A percentile compares a stretch with the other conserved stretches of the same genome.
These are phyloP conservation scores for Oryzias celebensis DNA, from an alignment of 2,113 vertebrate species.

Conservation along the genomic window DNA sequence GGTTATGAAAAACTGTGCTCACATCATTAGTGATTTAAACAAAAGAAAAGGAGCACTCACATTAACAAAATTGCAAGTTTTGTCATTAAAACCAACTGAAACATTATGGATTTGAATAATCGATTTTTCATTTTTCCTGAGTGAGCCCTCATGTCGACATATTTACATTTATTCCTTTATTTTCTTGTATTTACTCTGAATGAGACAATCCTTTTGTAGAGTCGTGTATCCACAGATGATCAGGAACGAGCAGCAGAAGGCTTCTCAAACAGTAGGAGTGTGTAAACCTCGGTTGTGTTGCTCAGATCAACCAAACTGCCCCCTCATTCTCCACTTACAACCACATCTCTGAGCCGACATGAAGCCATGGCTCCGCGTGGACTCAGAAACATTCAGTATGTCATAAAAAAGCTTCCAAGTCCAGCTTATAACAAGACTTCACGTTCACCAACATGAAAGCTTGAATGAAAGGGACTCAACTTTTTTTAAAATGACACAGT, in stretches of 20 bases:
- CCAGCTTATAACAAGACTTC: slow-evolving; percentile 12
- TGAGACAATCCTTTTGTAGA: too few species aligned
- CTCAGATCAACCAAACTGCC: slow-evolving; percentile 27
- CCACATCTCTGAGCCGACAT: slow-evolving; percentile 5
- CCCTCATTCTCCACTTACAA: slow-evolving; percentile 30
- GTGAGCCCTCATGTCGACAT: too few species aligned
- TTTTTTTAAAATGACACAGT: not conserved
- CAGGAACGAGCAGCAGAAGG: slow-evolving; percentile 23
- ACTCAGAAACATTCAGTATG: slow-evolving; percentile 7
- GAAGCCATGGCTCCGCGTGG: slow-evolving; percentile 1
- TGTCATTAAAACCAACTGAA: too few species aligned
- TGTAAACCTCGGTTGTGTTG: not conserved
- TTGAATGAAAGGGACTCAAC: slow-evolving; percentile 2
- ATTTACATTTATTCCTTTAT: too few species aligned
- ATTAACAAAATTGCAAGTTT: too few species aligned
- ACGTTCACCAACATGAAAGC: not conserved
- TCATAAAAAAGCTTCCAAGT: slow-evolving; percentile 33
- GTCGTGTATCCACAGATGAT: not conserved
- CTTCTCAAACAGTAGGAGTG: slow-evolving; percentile 30
- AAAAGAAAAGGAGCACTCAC: too few species aligned
- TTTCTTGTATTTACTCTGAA: too few species aligned
- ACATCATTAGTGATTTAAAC: too few species aligned
- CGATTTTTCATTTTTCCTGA: too few species aligned
- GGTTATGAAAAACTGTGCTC: too few species aligned
- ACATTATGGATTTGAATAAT: too few species aligned